Percentiles rank a stretch among this genome's conserved stretches.
Conservation (phyloP, 1,140 invertebrate species). For the Mya arenaria region DNA sequence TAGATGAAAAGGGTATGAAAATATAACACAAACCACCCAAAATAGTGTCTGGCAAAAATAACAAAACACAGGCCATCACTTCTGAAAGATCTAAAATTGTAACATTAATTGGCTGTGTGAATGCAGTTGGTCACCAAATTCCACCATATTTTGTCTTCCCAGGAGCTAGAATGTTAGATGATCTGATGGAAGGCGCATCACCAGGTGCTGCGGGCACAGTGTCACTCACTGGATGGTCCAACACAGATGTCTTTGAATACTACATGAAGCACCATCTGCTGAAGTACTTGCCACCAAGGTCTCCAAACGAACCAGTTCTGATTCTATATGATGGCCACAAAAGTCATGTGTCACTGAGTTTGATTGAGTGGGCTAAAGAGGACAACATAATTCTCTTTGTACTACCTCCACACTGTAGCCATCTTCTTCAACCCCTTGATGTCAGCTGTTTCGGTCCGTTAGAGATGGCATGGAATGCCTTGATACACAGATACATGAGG, state of each 20-base stretch:
- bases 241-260: constrained; percentile 18
- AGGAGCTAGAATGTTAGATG: constrained; percentile 72
- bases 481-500: no score
- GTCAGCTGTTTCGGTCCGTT: no score
- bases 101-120: no score
- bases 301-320: neutral
- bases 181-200: constrained; percentile 43
- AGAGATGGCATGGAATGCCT: no score
- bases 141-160: constrained; percentile 80
- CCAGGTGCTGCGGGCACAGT: constrained; percentile 23
- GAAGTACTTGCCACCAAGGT: constrained; percentile 5
- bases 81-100: constrained; percentile 15
- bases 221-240: constrained; percentile 33
- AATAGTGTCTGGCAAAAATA: neutral
- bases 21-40: constrained; percentile 69
- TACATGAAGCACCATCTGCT: constrained; percentile 23
- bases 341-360: neutral
- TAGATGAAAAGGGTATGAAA: constrained; percentile 62
- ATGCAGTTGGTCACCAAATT: no score
- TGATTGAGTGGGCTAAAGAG: neutral
- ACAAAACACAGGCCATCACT: neutral
- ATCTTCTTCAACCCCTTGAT: constrained; percentile 16
- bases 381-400: constrained; percentile 14
- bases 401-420: constrained; percentile 11
- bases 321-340: constrained; percentile 22